A percentile compares a stretch with the other conserved stretches of the same genome.
Evolutionary conservation across 2,797 vertebrate species (phyloP).

Genomic region (Botia kubotai): DNA sequence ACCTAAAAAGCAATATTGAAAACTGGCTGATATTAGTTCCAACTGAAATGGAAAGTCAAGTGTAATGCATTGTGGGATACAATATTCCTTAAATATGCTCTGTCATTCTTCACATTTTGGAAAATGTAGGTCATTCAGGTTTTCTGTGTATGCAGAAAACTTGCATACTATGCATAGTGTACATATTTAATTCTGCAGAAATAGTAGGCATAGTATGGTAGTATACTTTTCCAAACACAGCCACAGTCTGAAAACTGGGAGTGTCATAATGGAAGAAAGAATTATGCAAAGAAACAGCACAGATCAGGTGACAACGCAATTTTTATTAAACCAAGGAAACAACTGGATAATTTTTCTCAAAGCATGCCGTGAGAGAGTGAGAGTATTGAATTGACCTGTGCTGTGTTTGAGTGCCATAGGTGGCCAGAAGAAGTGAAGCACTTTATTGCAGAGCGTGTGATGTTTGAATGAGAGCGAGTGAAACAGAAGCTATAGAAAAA

Average conservation of each 20-base stretch:
- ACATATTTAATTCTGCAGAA: not conserved
- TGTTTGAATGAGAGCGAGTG: slow-evolving; percentile 64
- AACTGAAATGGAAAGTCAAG: not conserved
- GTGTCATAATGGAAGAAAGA: not conserved
- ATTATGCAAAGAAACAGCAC: slow-evolving; percentile 9
- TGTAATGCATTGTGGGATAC: slow-evolving; percentile 12
- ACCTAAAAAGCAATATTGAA: not conserved
- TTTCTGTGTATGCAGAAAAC: not conserved
- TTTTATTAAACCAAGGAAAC: not conserved
- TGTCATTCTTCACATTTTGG: not conserved
- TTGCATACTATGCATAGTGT: not conserved
- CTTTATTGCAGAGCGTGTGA: slow-evolving; percentile 76
- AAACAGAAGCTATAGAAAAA: slow-evolving; percentile 48
- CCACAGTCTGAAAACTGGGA: not conserved
- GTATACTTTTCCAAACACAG: slow-evolving; percentile 11
- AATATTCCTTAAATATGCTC: not conserved
- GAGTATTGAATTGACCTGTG: slow-evolving; percentile 33
- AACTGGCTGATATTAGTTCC: not conserved
- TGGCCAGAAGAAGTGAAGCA: slow-evolving; percentile 71
- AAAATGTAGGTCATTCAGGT: not conserved
- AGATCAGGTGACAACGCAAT: not conserved
- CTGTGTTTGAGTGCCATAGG: slow-evolving; percentile 60
- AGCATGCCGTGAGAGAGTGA: not conserved
- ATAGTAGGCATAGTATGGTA: not conserved
- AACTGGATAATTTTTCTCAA: slow-evolving; percentile 17